These are phyloP conservation scores for Salticus scenicus DNA, from an alignment of 2,888 invertebrate species.

Conservation along the genomic window DNA sequence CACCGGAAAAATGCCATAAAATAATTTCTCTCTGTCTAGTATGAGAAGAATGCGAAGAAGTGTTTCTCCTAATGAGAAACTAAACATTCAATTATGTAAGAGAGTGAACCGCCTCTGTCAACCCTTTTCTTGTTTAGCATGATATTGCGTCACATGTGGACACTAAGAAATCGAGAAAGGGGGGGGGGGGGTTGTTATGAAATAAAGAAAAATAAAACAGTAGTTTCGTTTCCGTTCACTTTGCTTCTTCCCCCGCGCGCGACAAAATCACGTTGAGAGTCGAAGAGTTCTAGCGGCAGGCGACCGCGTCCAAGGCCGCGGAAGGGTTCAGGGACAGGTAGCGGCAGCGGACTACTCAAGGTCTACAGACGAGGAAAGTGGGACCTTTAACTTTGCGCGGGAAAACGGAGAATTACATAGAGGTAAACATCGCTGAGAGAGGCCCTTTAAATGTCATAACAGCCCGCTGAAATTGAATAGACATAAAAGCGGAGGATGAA, in stretches of 20 bases:
- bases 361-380: conserved; percentile 5
- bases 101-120: too few species aligned
- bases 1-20: too few species aligned
- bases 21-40: too few species aligned
- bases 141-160: conserved; percentile 1
- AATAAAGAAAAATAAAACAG: not conserved
- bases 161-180: not conserved
- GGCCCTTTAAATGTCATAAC: not conserved
- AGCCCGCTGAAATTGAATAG: not conserved
- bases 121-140: not conserved
- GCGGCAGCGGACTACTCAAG: conserved; percentile 1
- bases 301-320: conserved; percentile 6
- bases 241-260: not conserved
- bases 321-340: conserved; percentile 6
- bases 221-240: not conserved
- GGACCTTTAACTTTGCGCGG: not conserved
- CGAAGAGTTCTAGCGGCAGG: not conserved
- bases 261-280: not conserved
- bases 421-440: not conserved
- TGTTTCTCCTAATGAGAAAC: too few species aligned
- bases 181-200: not conserved
- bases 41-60: too few species aligned
- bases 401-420: not conserved
- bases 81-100: too few species aligned
- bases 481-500: too few species aligned